Conservation (phyloP, 1,140 invertebrate species). For the Stegodyphus dumicola region DNA sequence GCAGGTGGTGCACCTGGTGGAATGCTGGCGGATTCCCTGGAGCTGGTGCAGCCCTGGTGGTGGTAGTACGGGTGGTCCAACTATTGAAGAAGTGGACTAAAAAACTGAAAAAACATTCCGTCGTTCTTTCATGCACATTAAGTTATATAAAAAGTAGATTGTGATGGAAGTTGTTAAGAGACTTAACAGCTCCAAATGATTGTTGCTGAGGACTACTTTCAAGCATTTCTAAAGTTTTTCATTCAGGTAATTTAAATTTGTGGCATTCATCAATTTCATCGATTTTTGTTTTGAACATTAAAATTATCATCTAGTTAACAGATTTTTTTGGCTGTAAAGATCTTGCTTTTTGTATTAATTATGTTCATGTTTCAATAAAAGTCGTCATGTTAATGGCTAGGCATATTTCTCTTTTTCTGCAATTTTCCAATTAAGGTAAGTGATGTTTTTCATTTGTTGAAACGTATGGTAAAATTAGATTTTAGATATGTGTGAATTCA, state of each 20-base stretch:
- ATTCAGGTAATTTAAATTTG: neutral
- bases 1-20: conserved; percentile 73
- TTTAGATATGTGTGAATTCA: too few species aligned
- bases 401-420: neutral
- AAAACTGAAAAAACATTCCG: neutral
- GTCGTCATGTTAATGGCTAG: conserved; percentile 22
- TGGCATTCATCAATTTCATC: neutral
- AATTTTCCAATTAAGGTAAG: neutral
- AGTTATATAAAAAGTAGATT: neutral
- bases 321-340: conserved; percentile 39
- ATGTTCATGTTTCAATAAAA: neutral
- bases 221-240: neutral
- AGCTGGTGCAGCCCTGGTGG: conserved; percentile 22
- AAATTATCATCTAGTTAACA: conserved; percentile 20
- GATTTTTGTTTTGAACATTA: conserved; percentile 61
- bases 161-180: neutral
- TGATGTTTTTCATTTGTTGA: too few species aligned
- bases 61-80: conserved; percentile 67
- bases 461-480: too few species aligned
- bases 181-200: neutral
- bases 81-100: conserved; percentile 7
- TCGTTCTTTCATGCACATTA: neutral
- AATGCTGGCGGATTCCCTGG: conserved; percentile 67
- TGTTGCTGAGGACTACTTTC: neutral
- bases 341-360: conserved; percentile 27